These are phyloP conservation scores for Synanthedon formicaeformis DNA, from an alignment of 2,888 invertebrate genomes.

Conservation along the genomic window DNA sequence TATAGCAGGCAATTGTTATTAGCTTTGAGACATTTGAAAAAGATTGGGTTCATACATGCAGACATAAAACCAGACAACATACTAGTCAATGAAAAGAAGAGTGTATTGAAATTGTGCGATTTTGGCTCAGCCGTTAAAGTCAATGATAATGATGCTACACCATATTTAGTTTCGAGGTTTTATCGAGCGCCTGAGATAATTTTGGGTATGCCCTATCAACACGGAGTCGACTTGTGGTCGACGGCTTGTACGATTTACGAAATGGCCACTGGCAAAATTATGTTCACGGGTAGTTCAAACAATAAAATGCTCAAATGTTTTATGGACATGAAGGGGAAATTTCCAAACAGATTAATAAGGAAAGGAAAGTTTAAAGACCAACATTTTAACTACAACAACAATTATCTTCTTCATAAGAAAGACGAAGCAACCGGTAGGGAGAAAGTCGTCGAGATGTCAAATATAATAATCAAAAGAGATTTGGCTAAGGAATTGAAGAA, in stretches of 20 bases:
- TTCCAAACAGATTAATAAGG: slow-evolving; percentile 92
- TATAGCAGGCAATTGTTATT: slow-evolving; percentile 95
- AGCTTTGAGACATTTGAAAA: slow-evolving; percentile 92
- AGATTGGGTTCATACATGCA: slow-evolving; percentile 95
- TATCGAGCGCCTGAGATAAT: slow-evolving; percentile 99
- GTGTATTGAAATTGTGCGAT: slow-evolving; percentile 96
- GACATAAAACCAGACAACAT: slow-evolving; percentile 99
- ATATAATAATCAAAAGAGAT: slow-evolving; percentile 85
- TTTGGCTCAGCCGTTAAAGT: slow-evolving; percentile 97
- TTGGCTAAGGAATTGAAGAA: slow-evolving; percentile 89
- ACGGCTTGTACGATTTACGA: slow-evolving; percentile 98
- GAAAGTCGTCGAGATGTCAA: slow-evolving; percentile 91
- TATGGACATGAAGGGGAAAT: slow-evolving; percentile 98
- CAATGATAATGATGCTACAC: slow-evolving; percentile 95
- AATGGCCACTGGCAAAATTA: slow-evolving; percentile 95
- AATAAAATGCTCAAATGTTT: slow-evolving; percentile 99
- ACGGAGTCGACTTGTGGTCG: slow-evolving; percentile 98
- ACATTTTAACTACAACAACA: slow-evolving; percentile 96
- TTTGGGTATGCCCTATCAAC: slow-evolving; percentile 94
- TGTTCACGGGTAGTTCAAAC: slow-evolving; percentile 97
- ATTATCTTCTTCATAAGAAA: slow-evolving; percentile 95
- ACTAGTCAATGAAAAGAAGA: slow-evolving; percentile 96
- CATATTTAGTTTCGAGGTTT: slow-evolving; percentile 97
- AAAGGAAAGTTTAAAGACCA: slow-evolving; percentile 96
- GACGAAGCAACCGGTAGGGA: slow-evolving; percentile 98